Evolutionary conservation across 2,888 invertebrate species (phyloP).

Genomic region (Idaea biselata): DNA sequence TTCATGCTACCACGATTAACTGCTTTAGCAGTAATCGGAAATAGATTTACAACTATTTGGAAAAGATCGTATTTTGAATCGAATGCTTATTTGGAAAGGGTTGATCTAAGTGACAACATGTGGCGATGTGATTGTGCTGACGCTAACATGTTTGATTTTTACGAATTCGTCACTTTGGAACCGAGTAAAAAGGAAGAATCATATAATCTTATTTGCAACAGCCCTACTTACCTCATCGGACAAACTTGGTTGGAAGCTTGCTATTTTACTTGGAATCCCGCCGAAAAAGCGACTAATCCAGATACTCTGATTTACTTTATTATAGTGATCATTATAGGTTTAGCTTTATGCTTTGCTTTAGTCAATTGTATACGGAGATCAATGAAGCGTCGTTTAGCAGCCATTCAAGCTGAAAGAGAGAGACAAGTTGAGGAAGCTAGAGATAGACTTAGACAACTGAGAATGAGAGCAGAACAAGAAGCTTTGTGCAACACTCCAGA

Average conservation of each 20-base stretch:
- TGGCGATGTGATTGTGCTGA: slow-evolving; percentile 89
- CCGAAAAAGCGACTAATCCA: slow-evolving; percentile 53
- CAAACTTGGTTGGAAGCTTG: slow-evolving; percentile 86
- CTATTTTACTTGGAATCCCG: slow-evolving; percentile 80
- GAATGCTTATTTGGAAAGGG: slow-evolving; percentile 78
- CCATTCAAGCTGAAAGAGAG: slow-evolving; percentile 75
- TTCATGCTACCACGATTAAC: slow-evolving; percentile 81
- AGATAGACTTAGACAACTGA: slow-evolving; percentile 77
- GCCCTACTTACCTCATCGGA: slow-evolving; percentile 82
- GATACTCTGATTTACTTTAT: slow-evolving; percentile 82
- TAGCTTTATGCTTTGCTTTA: slow-evolving; percentile 76
- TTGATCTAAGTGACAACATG: slow-evolving; percentile 86
- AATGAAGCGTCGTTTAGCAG: slow-evolving; percentile 75
- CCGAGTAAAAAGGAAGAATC: slow-evolving; percentile 78
- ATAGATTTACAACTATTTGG: slow-evolving; percentile 84
- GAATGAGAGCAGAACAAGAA: slow-evolving; percentile 77
- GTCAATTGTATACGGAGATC: slow-evolving; percentile 78
- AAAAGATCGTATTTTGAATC: slow-evolving; percentile 79
- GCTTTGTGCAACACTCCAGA: slow-evolving; percentile 83
- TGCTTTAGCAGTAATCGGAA: slow-evolving; percentile 84
- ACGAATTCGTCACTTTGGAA: slow-evolving; percentile 79
- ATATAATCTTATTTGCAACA: slow-evolving; percentile 82
- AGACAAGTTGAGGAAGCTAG: slow-evolving; percentile 80
- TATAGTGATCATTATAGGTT: slow-evolving; percentile 75
- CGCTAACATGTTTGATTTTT: slow-evolving; percentile 81